Conservation (phyloP, 2,888 invertebrate genomes). For the Parnassius glacialis region DNA sequence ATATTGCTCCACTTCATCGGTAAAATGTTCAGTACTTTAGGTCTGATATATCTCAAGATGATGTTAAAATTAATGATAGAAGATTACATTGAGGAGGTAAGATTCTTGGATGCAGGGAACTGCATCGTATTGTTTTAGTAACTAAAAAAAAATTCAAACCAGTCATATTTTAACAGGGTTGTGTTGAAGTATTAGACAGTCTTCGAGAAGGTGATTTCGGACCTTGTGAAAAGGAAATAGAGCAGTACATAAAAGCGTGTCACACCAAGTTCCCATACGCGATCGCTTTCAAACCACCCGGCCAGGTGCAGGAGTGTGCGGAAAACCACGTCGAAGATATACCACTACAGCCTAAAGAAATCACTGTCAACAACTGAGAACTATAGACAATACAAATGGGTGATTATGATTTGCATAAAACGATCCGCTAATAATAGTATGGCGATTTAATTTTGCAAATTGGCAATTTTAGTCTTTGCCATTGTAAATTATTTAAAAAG, state of each 20-base stretch:
- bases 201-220: slow-evolving; percentile 91
- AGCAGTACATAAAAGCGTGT: slow-evolving; percentile 87
- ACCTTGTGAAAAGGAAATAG: slow-evolving; percentile 83
- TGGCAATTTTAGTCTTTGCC: neutral
- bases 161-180: slow-evolving; percentile 77
- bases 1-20: too few relatives aligned
- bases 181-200: slow-evolving; percentile 89
- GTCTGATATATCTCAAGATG: too few relatives aligned
- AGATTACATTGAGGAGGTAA: too few relatives aligned
- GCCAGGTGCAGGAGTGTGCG: slow-evolving; percentile 33
- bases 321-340: slow-evolving; percentile 45
- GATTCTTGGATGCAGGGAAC: too few relatives aligned
- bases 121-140: too few relatives aligned
- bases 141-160: too few relatives aligned
- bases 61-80: too few relatives aligned
- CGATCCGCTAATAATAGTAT: neutral
- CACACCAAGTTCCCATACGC: slow-evolving; percentile 89
- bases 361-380: slow-evolving; percentile 51
- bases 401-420: slow-evolving; percentile 3
- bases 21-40: too few relatives aligned
- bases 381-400: slow-evolving; percentile 5
- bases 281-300: slow-evolving; percentile 83
- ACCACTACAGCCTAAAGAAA: slow-evolving; percentile 50
- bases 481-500: neutral
- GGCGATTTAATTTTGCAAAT: neutral